A percentile compares a stretch with the other conserved stretches of the same genome.
phyloP scores from a whole-genome alignment of 2,888 invertebrate genomes.

The Adelognathus sp. region DNA sequence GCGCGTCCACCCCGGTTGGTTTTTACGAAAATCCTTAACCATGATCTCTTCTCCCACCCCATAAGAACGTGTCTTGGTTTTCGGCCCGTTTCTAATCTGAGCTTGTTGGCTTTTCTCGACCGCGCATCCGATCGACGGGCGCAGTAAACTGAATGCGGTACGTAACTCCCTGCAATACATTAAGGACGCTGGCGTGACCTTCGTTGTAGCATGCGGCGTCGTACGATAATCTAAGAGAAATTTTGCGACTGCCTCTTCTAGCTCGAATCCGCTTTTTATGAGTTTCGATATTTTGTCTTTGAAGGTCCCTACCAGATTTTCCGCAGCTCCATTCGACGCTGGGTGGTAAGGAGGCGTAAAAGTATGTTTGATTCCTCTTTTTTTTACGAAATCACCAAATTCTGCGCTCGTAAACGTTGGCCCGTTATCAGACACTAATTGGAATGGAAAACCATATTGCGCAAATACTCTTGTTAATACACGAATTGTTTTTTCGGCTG shows the following conservation, averaged over 20 bases:
- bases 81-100: neutral
- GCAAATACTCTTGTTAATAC: constrained; percentile 39
- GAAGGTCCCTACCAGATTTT: constrained; percentile 45
- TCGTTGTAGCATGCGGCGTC: constrained; percentile 40
- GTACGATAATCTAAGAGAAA: too few relatives aligned
- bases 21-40: neutral
- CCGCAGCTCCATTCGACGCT: too few relatives aligned
- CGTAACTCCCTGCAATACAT: constrained; percentile 20
- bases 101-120: constrained; percentile 21
- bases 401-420: constrained; percentile 32
- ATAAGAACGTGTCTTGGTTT: neutral
- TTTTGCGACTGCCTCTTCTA: neutral
- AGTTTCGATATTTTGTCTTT: constrained; percentile 38
- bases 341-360: constrained; percentile 49
- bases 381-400: constrained; percentile 37
- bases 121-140: neutral
- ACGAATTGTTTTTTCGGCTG: constrained; percentile 47
- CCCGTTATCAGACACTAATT: constrained; percentile 47
- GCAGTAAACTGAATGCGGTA: constrained; percentile 27
- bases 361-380: constrained; percentile 33
- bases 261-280: neutral
- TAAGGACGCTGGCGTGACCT: constrained; percentile 30
- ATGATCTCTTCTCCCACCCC: neutral
- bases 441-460: constrained; percentile 41
- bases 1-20: neutral